These are phyloP conservation scores for Iguana delicatissima DNA, from an alignment of 2,797 vertebrate genomes.

Conservation along the genomic window DNA sequence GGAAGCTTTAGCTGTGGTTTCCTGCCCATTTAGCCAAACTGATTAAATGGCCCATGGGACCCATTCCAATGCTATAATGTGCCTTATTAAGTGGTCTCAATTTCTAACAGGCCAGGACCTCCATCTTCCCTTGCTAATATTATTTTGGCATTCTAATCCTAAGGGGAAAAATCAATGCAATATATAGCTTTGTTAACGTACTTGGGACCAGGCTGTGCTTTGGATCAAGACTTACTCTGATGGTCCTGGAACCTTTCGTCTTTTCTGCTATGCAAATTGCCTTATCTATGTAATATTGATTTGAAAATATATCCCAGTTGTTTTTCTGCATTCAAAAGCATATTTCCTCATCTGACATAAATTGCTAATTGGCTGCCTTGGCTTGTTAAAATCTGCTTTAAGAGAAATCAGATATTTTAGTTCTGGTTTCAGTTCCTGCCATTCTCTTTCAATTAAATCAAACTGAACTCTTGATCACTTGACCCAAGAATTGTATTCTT, in stretches of 20 bases:
- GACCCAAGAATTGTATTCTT: not conserved
- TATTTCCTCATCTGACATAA: not conserved
- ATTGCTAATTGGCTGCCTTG: constrained; percentile 25
- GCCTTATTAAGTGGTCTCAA: not conserved
- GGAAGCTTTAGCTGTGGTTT: too few relatives aligned
- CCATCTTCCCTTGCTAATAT: not conserved
- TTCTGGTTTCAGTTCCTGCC: not conserved
- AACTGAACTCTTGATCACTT: not conserved
- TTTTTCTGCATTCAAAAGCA: constrained; percentile 4
- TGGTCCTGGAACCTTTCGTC: not conserved
- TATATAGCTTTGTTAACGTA: not conserved
- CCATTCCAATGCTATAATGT: too few relatives aligned
- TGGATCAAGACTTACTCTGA: not conserved
- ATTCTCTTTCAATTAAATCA: not conserved
- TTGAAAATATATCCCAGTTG: not conserved
- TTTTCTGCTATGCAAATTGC: not conserved
- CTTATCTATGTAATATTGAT: constrained; percentile 12
- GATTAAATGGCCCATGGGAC: too few relatives aligned
- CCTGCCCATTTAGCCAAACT: too few relatives aligned
- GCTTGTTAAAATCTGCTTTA: constrained; percentile 14
- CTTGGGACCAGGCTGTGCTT: not conserved
- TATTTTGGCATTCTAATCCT: not conserved
- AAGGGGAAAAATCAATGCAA: not conserved
- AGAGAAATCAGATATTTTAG: not conserved
- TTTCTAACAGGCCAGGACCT: not conserved